Percentiles rank a stretch among this genome's conserved stretches.
Conservation (phyloP, 92 coral and sea anemone species). For the Siderastrea radians region DNA sequence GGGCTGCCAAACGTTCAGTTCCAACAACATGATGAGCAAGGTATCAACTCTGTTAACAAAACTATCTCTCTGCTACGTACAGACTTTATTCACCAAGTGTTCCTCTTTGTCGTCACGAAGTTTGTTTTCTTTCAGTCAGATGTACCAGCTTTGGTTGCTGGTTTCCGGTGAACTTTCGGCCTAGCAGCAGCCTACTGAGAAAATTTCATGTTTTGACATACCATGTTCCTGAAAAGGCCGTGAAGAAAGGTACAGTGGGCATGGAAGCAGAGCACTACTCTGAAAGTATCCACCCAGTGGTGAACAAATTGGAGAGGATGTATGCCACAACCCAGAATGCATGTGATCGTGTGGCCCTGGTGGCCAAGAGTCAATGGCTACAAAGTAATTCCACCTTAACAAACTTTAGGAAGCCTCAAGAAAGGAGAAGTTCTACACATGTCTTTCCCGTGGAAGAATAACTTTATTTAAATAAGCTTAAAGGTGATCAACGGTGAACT, state of each 20-base stretch:
- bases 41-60: too few relatives aligned
- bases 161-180: conserved; percentile 50
- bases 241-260: conserved; percentile 9
- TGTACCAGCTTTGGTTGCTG: conserved; percentile 52
- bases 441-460: conserved; percentile 30
- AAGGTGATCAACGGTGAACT: too few relatives aligned
- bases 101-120: conserved; percentile 43
- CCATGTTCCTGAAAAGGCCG: conserved; percentile 54
- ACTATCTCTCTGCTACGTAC: background rate
- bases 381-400: conserved; percentile 45
- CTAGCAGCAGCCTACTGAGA: conserved; percentile 34
- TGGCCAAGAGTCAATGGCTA: conserved; percentile 57
- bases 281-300: conserved; percentile 54
- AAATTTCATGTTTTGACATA: conserved; percentile 55
- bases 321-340: conserved; percentile 41
- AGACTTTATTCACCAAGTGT: conserved; percentile 22
- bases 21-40: too few relatives aligned
- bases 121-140: conserved; percentile 28
- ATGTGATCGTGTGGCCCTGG: conserved; percentile 34
- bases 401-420: conserved; percentile 33
- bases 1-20: too few relatives aligned
- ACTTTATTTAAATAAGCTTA: too few relatives aligned
- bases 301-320: conserved; percentile 44
- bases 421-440: conserved; percentile 8
- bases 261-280: conserved; percentile 61